phyloP scores from a whole-genome alignment of 2,888 invertebrate genomes.

The Drosophila neotestacea region DNA sequence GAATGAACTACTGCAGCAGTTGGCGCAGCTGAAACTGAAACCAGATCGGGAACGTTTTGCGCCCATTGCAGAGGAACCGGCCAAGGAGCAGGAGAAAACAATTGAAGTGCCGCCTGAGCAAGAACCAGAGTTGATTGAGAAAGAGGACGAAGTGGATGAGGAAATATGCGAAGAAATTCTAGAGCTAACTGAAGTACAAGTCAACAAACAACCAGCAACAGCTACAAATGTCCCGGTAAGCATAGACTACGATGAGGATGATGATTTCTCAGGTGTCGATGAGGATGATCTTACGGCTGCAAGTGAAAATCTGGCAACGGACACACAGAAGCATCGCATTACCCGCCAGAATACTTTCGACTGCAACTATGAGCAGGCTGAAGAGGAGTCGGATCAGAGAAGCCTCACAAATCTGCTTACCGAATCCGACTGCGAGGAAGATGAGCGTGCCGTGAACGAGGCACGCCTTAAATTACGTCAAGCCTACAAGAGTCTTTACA shows the following conservation, averaged over 20 bases:
- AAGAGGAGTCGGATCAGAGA: constrained; percentile 72
- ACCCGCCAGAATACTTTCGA: constrained; percentile 75
- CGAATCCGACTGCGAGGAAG: constrained; percentile 78
- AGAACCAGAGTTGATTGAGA: background rate
- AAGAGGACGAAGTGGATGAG: constrained; percentile 40
- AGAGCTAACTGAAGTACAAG: constrained; percentile 47
- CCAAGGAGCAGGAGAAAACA: constrained; percentile 32
- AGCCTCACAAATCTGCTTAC: constrained; percentile 78
- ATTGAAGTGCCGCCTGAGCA: constrained; percentile 17
- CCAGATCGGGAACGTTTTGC: constrained; percentile 30
- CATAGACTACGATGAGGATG: constrained; percentile 57
- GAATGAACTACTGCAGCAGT: constrained; percentile 55
- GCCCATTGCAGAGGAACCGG: constrained; percentile 59
- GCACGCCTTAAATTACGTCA: constrained; percentile 63
- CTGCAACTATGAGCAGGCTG: constrained; percentile 44
- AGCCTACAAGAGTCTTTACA: constrained; percentile 61
- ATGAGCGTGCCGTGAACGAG: constrained; percentile 68
- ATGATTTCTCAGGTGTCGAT: constrained; percentile 71
- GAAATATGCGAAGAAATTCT: constrained; percentile 84
- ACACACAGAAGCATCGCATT: constrained; percentile 41
- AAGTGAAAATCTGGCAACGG: constrained; percentile 23
- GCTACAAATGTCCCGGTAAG: constrained; percentile 24
- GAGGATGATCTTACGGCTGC: constrained; percentile 55
- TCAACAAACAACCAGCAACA: background rate
- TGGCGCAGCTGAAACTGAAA: constrained; percentile 59